phyloP scores from a whole-genome alignment of 2,888 invertebrate species.

The Ariolimax columbianus region DNA sequence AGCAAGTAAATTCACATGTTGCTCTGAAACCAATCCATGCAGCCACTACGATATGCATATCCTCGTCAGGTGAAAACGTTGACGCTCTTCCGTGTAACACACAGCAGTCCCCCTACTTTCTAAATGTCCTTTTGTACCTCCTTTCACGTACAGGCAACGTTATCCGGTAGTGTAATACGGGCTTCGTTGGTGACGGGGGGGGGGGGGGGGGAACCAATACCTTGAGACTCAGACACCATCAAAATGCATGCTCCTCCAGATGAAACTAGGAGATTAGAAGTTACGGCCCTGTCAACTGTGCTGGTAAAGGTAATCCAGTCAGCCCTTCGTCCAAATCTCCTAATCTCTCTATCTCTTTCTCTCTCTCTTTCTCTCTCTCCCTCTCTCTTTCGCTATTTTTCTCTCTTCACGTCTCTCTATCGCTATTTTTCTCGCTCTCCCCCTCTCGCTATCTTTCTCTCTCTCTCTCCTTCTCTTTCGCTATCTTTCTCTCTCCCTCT shows the following conservation, averaged over 20 bases:
- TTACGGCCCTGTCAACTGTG: slow-evolving; percentile 9
- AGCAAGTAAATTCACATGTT: too few species aligned
- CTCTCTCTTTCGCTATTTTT: neutral
- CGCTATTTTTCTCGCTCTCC: neutral
- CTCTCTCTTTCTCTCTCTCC: neutral
- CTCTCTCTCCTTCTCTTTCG: neutral
- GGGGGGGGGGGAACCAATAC: neutral
- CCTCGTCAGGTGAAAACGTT: neutral
- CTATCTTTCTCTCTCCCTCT: neutral
- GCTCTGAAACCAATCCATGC: neutral
- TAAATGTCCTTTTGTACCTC: slow-evolving; percentile 9
- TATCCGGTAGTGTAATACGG: slow-evolving; percentile 15
- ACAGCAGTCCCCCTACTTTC: neutral
- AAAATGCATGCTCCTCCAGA: neutral
- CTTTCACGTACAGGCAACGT: slow-evolving; percentile 2
- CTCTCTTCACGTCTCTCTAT: neutral
- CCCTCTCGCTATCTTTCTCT: neutral
- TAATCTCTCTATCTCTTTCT: neutral
- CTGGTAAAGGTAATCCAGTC: neutral
- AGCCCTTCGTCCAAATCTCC: neutral
- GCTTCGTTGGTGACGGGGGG: neutral
- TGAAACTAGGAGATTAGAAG: neutral
- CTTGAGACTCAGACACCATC: neutral
- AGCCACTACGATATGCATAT: neutral
- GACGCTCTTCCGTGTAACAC: slow-evolving; percentile 7